Evolutionary conservation across 2,113 vertebrate species (phyloP), one percentile per base, ranked within the genome.

Genomic region (Callopanchax toddi): DNA sequence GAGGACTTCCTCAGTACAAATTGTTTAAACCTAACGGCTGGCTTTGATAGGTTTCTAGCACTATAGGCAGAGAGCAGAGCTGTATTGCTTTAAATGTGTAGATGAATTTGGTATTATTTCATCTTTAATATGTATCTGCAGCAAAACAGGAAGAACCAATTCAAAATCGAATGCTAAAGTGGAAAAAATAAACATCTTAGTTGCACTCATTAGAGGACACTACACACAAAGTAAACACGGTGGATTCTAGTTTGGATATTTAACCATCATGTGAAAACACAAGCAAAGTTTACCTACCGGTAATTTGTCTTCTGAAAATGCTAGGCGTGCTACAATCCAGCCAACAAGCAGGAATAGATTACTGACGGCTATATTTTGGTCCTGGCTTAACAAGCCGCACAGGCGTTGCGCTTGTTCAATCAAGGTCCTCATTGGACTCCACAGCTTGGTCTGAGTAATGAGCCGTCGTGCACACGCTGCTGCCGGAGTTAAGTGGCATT

Each of bases 391-490:
- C 32, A 56, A 49, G 42, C 71, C 43, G 44, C 29, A 9, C n/a
- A 20, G 32, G 4, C 25, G 29, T 40, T 63, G 65, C 48, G 11
- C 42, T 57, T 43, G 39, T 67, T 77, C 36, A 67, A 7, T 84
- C 55, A 29, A 22, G 18, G 40, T 55, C 64, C 46, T 61, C 60
- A 56, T 63, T 69, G 48, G 55, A 45, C 50, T 21, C 32, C 7
- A 16, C n/a, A 4, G 50, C 46, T 40, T 11, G 9, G 4, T 60
- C 62, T 82, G 75, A 84, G 60, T 79, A 74, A 84, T 66, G 64
- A 69, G 55, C 15, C 54, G 26, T 64, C 60, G 25, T 10, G 17
- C 51, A 15, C 50, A 18, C 29, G 54, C 63, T 54, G 53, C 70
- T 42, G 16, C 29, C 25, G 3, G 17, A 40, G 59, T 48, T 68